These are phyloP conservation scores for Crenuchus spilurus DNA, from an alignment of 2,797 vertebrate species.

Conservation along the genomic window DNA sequence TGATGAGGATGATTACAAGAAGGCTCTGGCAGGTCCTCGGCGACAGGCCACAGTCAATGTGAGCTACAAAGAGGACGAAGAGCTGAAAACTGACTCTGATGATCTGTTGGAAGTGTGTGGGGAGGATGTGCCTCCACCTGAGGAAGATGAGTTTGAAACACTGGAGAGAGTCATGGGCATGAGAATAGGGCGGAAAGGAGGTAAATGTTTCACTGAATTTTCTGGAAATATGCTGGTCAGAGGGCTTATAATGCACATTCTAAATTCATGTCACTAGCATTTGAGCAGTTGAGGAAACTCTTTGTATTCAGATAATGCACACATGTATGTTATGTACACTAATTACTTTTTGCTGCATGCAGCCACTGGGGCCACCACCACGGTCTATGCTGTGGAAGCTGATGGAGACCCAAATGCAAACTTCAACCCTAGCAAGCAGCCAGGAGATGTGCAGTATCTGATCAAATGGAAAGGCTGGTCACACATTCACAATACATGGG, in stretches of 20 bases:
- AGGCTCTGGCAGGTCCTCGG: slow-evolving; percentile 79
- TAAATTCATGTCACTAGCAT: too few relatives aligned
- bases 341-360: slow-evolving; percentile 12
- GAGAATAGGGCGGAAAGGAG: slow-evolving; percentile 90
- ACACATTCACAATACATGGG: slow-evolving; percentile 98
- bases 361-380: slow-evolving; percentile 94
- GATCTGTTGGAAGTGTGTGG: slow-evolving; percentile 94
- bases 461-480: slow-evolving; percentile 99
- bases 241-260: not conserved
- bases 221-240: not conserved
- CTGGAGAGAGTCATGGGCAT: slow-evolving; percentile 95
- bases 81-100: slow-evolving; percentile 96
- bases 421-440: slow-evolving; percentile 86
- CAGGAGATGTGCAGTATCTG: slow-evolving; percentile 90
- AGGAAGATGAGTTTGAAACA: slow-evolving; percentile 98
- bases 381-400: slow-evolving; percentile 95
- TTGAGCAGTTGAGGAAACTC: not conserved
- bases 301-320: not conserved
- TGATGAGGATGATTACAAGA: slow-evolving; percentile 89
- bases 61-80: slow-evolving; percentile 98
- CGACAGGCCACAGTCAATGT: slow-evolving; percentile 96
- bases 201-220: slow-evolving; percentile 65
- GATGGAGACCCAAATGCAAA: slow-evolving; percentile 92
- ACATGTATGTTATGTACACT: not conserved
- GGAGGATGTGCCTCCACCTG: slow-evolving; percentile 94